Percentiles rank a stretch among this genome's conserved stretches.
Evolutionary conservation across 2,113 vertebrate genomes (phyloP).

Genomic region (Ammodytes marinus): DNA sequence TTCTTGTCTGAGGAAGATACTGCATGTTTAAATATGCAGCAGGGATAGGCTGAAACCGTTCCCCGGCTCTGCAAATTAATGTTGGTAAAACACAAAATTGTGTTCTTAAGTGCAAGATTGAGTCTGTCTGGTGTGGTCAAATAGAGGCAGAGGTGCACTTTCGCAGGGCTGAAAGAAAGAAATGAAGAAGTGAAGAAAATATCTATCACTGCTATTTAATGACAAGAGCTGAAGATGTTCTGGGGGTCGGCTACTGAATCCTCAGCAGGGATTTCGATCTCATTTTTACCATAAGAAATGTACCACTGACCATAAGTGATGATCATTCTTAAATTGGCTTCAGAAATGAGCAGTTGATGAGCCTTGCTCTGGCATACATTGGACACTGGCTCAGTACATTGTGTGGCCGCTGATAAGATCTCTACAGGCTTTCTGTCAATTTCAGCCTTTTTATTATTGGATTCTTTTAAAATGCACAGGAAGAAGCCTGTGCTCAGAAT

Average conservation of each 20-base stretch:
- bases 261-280: constrained; percentile 52
- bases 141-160: constrained; percentile 10
- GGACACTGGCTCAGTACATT: constrained; percentile 52
- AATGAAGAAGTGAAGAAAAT: constrained; percentile 19
- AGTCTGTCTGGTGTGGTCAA: constrained; percentile 15
- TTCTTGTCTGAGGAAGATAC: constrained; percentile 51
- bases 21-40: constrained; percentile 68
- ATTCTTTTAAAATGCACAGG: constrained; percentile 57
- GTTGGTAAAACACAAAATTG: constrained; percentile 39
- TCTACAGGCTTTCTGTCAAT: constrained; percentile 63
- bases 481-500: constrained; percentile 54
- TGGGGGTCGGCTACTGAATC: constrained; percentile 25
- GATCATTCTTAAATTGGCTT: constrained; percentile 54
- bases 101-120: constrained; percentile 25
- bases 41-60: constrained; percentile 41
- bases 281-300: constrained; percentile 43
- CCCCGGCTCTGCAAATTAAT: constrained; percentile 55
- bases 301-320: constrained; percentile 26
- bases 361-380: constrained; percentile 19
- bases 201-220: constrained; percentile 41
- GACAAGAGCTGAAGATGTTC: constrained; percentile 29
- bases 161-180: not conserved
- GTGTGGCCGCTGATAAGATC: constrained; percentile 61
- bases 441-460: constrained; percentile 66
- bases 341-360: constrained; percentile 61